Base-by-base conservation (phyloP, 2,113 vertebrate genomes). In the Oreochromis tanganicae region DNA sequence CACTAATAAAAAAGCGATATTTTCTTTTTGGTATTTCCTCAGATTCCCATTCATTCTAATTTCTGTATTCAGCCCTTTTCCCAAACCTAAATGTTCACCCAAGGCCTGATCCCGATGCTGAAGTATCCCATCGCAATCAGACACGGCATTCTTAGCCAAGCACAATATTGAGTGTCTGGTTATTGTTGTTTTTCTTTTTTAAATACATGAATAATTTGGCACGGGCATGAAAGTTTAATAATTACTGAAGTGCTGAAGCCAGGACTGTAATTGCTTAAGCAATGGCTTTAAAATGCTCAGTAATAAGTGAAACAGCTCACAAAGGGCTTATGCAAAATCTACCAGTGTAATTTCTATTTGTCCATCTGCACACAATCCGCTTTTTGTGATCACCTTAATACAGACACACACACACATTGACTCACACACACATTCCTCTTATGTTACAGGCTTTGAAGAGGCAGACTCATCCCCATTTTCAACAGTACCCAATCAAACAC, bases 391-490 rank as follows among this genome's bases (percentile, higher is more conserved):
- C 90, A 93, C 81, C 83, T 86, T 81, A 90, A 93, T 68, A 86
- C 83, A 84, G 75, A 80, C 84, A 83, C 91, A 61, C 68, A 82
- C 56, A 83, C 83, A 88, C 88, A 24, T 21, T 36, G 66, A 85
- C 54, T 57, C 63, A 83, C 82, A 81, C 86, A 86, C 85, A 71
- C 81, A 94, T 89, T 90, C 91, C 86, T 94, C 92, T 95, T 92
- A 89, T 90, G 93, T 96, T 95, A 91, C 93, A 80, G 85, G 84
- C 95, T 95, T 95, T 94, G 92, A 95, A 95, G 94, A 85, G 85
- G 89, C 84, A 92, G 89, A 92, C 86, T 96, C 94, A 95, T 96
- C 95, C 95, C 92, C 88, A 95, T 93, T 96, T 95, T 96, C 96
- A 96, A 94, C 95, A 94, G 95, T 84, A 94, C 88, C 94, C 95